Evolutionary conservation across 2,888 invertebrate genomes (phyloP).

Genomic region (Chirona hameri): DNA sequence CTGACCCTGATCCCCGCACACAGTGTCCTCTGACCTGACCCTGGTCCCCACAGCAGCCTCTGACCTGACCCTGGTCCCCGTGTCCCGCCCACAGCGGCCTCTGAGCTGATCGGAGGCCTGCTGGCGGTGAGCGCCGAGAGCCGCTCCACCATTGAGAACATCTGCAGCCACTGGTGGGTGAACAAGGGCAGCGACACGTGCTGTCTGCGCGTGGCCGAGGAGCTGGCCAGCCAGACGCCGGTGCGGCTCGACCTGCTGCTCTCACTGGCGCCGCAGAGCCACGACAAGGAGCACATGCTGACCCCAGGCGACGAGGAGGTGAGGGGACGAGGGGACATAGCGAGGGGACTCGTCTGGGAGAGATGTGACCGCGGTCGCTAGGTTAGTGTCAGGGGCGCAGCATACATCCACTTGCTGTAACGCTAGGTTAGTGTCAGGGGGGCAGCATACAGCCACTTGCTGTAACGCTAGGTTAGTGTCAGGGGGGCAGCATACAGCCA

Average conservation of each 20-base stretch:
- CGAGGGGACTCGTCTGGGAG: not conserved
- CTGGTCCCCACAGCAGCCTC: not conserved
- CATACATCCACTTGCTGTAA: too few relatives aligned
- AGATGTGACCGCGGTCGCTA: too few relatives aligned
- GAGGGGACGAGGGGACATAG: too few relatives aligned
- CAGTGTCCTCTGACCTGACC: too few relatives aligned
- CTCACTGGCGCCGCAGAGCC: conserved; percentile 60
- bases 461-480: too few relatives aligned
- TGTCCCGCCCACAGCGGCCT: not conserved
- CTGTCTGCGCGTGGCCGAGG: conserved; percentile 80
- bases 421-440: too few relatives aligned
- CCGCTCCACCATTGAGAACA: conserved; percentile 87
- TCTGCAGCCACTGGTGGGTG: conserved; percentile 97
- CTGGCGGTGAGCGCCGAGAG: conserved; percentile 84
- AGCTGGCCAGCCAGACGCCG: conserved; percentile 84
- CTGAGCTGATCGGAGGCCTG: conserved; percentile 85
- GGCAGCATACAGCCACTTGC: too few relatives aligned
- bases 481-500: too few relatives aligned
- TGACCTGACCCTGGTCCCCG: not conserved
- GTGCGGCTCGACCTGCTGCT: conserved; percentile 80
- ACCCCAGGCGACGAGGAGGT: conserved; percentile 39
- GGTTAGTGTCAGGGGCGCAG: too few relatives aligned
- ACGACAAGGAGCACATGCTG: conserved; percentile 39
- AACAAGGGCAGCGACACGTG: conserved; percentile 77
- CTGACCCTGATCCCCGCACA: not conserved